A percentile compares a stretch with the other conserved stretches of the same genome.
phyloP scores from a whole-genome alignment of 2,113 vertebrate genomes.

The Corvus moneduloides region DNA sequence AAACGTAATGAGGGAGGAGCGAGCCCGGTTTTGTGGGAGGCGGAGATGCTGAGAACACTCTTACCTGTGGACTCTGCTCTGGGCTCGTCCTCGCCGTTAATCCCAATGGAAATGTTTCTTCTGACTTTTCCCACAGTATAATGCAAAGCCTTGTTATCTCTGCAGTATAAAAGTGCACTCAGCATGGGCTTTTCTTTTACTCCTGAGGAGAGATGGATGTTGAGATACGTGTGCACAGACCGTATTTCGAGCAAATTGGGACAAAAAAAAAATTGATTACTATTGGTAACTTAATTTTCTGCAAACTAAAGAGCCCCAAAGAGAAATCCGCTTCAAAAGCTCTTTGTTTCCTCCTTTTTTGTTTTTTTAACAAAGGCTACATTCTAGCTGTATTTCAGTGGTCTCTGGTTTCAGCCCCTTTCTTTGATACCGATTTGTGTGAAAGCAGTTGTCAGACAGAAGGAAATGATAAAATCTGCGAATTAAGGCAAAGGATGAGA shows the following conservation, averaged over 20 bases:
- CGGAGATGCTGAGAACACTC: neutral
- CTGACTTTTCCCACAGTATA: constrained; percentile 4
- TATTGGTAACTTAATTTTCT: constrained; percentile 55
- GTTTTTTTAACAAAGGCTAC: neutral
- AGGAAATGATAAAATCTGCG: constrained; percentile 24
- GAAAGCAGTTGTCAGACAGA: constrained; percentile 58
- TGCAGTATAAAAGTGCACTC: neutral
- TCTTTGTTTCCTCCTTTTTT: neutral
- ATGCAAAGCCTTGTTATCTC: constrained; percentile 11
- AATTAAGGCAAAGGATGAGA: constrained; percentile 11
- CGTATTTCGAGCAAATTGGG: neutral
- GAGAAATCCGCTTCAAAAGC: constrained; percentile 58
- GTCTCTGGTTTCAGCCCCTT: constrained; percentile 39
- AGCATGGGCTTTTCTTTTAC: constrained; percentile 19
- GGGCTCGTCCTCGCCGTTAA: neutral
- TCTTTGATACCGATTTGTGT: constrained; percentile 40
- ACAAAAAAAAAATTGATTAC: constrained; percentile 33
- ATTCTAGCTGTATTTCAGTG: constrained; percentile 25
- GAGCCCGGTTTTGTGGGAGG: neutral
- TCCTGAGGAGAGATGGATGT: neutral
- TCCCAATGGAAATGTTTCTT: neutral
- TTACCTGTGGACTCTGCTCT: neutral
- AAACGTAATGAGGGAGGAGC: neutral
- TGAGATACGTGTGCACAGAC: neutral
- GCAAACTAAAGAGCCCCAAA: neutral